A percentile compares a stretch with the other conserved stretches of the same genome.
These are phyloP conservation scores for Conus ventricosus DNA, from an alignment of 1,140 invertebrate species.

Conservation along the genomic window DNA sequence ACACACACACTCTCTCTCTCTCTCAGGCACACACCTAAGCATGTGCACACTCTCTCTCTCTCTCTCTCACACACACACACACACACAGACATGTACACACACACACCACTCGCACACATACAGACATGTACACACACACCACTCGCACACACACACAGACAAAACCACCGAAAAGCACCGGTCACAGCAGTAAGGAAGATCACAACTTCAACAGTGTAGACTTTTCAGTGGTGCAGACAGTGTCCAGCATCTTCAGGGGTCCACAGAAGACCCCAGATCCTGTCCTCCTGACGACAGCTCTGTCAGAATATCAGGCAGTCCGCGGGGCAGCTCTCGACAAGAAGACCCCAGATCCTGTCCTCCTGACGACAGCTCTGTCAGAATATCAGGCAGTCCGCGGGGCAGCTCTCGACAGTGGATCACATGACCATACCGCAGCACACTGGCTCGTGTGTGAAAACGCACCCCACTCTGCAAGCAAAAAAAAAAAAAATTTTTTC, in stretches of 20 bases:
- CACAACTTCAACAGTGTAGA: neutral
- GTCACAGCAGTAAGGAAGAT: neutral
- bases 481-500: neutral
- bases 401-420: constrained; percentile 47
- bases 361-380: constrained; percentile 10
- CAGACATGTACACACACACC: neutral
- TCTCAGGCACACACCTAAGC: neutral
- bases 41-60: neutral
- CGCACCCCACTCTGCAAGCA: constrained; percentile 51
- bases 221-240: neutral
- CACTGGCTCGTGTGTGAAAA: constrained; percentile 60
- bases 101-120: neutral
- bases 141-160: neutral
- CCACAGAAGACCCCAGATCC: neutral
- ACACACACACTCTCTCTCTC: neutral
- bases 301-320: constrained; percentile 54
- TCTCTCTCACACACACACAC: neutral
- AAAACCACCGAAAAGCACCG: neutral
- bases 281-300: neutral
- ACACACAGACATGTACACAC: neutral
- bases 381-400: constrained; percentile 53
- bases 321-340: constrained; percentile 46
- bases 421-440: constrained; percentile 61
- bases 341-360: no score
- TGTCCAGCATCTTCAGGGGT: neutral